phyloP scores from a whole-genome alignment of 2,888 invertebrate species.

The Synergus japonicus region DNA sequence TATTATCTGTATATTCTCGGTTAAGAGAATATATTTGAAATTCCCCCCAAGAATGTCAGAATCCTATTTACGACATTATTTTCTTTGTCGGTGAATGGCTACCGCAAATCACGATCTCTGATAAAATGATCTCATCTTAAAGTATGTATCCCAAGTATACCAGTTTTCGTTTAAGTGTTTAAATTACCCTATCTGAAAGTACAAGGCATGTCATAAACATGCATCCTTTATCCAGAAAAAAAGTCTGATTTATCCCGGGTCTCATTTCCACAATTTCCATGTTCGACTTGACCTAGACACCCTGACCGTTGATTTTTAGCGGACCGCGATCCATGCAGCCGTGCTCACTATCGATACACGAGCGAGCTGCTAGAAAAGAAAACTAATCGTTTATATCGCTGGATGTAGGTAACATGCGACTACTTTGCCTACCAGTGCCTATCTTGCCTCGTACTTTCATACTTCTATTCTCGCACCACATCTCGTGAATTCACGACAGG shows the following conservation, averaged over 20 bases:
- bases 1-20: too few relatives aligned
- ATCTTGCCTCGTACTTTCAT: slow-evolving; percentile 31
- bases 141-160: background rate
- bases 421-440: slow-evolving; percentile 38
- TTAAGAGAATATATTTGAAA: background rate
- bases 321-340: slow-evolving; percentile 4
- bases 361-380: slow-evolving; percentile 18
- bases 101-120: slow-evolving; percentile 4
- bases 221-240: slow-evolving; percentile 2
- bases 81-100: background rate
- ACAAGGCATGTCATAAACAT: slow-evolving; percentile 9
- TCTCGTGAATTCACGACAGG: slow-evolving; percentile 39
- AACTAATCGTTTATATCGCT: slow-evolving; percentile 40
- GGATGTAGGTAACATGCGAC: slow-evolving; percentile 41
- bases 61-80: background rate
- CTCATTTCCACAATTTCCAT: slow-evolving; percentile 31
- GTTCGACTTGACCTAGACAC: slow-evolving; percentile 36
- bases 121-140: background rate
- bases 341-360: slow-evolving; percentile 28
- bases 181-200: background rate
- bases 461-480: slow-evolving; percentile 41
- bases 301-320: slow-evolving; percentile 37
- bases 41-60: background rate
- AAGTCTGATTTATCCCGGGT: slow-evolving; percentile 3
- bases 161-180: background rate